phyloP scores from a whole-genome alignment of 1,140 invertebrate genomes.

The Halictus rubicundus region DNA sequence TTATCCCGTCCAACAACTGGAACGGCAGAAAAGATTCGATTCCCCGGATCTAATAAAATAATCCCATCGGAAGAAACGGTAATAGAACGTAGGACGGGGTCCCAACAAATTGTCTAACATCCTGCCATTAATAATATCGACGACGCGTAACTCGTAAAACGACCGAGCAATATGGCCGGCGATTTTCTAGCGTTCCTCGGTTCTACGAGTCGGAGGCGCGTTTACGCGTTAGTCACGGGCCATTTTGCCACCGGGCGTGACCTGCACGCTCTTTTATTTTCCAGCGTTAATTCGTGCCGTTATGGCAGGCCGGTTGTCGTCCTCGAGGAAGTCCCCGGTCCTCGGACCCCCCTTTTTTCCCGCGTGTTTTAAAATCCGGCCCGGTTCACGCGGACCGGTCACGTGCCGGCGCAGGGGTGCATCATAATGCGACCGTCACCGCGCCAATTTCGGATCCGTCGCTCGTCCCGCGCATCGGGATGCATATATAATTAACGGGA shows the following conservation, averaged over 20 bases:
- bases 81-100: neutral
- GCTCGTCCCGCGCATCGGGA: conserved; percentile 35
- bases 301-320: conserved; percentile 43
- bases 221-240: conserved; percentile 77
- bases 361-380: conserved; percentile 75
- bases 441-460: conserved; percentile 32
- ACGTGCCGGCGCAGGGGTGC: conserved; percentile 76
- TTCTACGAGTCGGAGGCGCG: conserved; percentile 51
- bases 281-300: conserved; percentile 74
- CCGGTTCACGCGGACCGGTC: conserved; percentile 63
- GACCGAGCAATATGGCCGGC: conserved; percentile 74
- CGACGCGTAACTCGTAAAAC: conserved; percentile 25
- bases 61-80: neutral
- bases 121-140: conserved; percentile 72
- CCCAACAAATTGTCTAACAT: conserved; percentile 52
- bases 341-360: conserved; percentile 52
- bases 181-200: conserved; percentile 71
- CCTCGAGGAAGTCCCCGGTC: conserved; percentile 43
- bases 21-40: neutral
- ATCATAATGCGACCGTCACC: conserved; percentile 68
- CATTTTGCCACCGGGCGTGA: conserved; percentile 79
- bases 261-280: conserved; percentile 74
- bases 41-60: neutral
- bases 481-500: conserved; percentile 60
- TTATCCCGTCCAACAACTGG: neutral